phyloP scores from a whole-genome alignment of 2,888 invertebrate genomes.

The Tenthredo mesomela region DNA sequence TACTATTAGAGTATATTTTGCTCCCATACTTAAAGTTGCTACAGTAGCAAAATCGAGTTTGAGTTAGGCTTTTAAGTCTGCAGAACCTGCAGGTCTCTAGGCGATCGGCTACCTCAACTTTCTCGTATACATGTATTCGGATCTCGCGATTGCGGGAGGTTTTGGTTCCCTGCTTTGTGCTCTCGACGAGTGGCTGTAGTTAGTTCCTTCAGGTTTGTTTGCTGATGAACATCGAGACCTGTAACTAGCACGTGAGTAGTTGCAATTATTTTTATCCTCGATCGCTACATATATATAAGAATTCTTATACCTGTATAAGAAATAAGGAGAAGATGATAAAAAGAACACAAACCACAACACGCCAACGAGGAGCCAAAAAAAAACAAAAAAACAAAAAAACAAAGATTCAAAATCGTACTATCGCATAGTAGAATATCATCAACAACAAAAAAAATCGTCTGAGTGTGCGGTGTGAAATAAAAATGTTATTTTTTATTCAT shows the following conservation, averaged over 20 bases:
- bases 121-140: constrained; percentile 5
- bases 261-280: background rate
- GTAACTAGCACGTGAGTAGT: background rate
- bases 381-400: too few relatives aligned
- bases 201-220: background rate
- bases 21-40: background rate
- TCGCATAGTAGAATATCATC: background rate
- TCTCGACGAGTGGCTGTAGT: background rate
- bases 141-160: constrained; percentile 11
- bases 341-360: background rate
- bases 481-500: background rate
- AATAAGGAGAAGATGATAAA: background rate
- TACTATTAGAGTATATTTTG: background rate
- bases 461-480: background rate
- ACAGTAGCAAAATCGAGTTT: background rate
- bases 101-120: background rate
- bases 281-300: background rate
- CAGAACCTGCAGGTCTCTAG: background rate
- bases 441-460: background rate
- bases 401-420: background rate
- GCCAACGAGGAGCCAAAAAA: background rate
- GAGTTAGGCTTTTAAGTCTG: background rate
- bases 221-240: background rate
- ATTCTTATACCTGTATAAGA: background rate
- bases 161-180: constrained; percentile 8